Conservation (phyloP, 2,888 invertebrate genomes). For the Amorpha juglandis region DNA sequence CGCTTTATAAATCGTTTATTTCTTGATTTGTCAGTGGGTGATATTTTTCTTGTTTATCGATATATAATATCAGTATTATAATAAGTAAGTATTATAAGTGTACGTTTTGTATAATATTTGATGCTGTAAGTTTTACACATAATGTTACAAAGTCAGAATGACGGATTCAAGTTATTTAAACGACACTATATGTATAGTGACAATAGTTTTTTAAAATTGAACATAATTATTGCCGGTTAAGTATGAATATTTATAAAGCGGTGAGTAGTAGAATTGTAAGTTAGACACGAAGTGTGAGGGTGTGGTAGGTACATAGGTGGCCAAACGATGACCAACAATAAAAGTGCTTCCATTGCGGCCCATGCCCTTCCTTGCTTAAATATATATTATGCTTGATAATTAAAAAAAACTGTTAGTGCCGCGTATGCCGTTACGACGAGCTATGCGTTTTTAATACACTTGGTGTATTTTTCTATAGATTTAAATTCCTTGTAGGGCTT, state of each 20-base stretch:
- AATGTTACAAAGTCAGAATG: too few species aligned
- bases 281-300: slow-evolving; percentile 34
- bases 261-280: slow-evolving; percentile 27
- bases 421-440: not conserved
- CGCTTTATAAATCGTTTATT: too few species aligned
- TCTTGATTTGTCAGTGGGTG: too few species aligned
- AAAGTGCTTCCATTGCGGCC: slow-evolving; percentile 13
- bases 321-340: slow-evolving; percentile 50
- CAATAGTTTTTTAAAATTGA: too few species aligned
- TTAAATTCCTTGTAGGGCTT: too few species aligned
- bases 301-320: slow-evolving; percentile 50
- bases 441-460: not conserved
- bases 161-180: too few species aligned
- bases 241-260: slow-evolving; percentile 12
- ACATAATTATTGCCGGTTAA: not conserved
- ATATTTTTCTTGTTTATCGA: too few species aligned
- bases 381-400: slow-evolving; percentile 9
- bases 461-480: too few species aligned
- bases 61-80: too few species aligned
- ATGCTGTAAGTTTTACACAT: too few species aligned
- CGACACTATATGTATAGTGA: not conserved
- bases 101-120: too few species aligned
- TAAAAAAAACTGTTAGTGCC: not conserved
- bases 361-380: slow-evolving; percentile 10
- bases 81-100: too few species aligned